Conservation (phyloP, 2,888 invertebrate genomes). For the Hirtodrosophila histrioides region DNA sequence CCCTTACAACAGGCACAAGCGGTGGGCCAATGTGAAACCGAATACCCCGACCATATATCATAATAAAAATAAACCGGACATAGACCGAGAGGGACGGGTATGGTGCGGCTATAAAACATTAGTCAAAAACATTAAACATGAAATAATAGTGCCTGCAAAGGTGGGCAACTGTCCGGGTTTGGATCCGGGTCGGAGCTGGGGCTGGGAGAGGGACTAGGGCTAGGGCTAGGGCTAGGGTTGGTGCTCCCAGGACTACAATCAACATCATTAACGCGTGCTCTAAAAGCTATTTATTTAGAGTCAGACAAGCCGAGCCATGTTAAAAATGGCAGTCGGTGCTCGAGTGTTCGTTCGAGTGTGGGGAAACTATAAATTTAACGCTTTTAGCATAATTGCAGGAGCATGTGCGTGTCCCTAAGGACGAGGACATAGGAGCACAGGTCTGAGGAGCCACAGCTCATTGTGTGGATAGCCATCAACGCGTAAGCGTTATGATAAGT, state of each 20-base stretch:
- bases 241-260: constrained; percentile 66
- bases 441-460: neutral
- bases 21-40: constrained; percentile 37
- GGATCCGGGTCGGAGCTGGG: neutral
- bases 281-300: constrained; percentile 74
- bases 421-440: constrained; percentile 3
- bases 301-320: constrained; percentile 65
- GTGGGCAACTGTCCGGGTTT: constrained; percentile 11
- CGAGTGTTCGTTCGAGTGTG: constrained; percentile 39
- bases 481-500: constrained; percentile 72
- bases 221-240: neutral
- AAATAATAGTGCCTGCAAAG: constrained; percentile 41
- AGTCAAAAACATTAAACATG: constrained; percentile 66
- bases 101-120: constrained; percentile 56
- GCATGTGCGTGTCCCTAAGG: constrained; percentile 62
- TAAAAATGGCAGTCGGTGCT: constrained; percentile 41
- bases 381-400: constrained; percentile 75
- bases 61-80: constrained; percentile 62
- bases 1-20: constrained; percentile 41
- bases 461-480: constrained; percentile 42
- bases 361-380: constrained; percentile 75
- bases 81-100: constrained; percentile 21
- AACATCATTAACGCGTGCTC: constrained; percentile 78
- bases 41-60: constrained; percentile 64
- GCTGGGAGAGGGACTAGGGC: no score